Percentiles rank a stretch among this genome's conserved stretches.
phyloP scores from a whole-genome alignment of 2,113 vertebrate species.

The Eulacestoma nigropectus region DNA sequence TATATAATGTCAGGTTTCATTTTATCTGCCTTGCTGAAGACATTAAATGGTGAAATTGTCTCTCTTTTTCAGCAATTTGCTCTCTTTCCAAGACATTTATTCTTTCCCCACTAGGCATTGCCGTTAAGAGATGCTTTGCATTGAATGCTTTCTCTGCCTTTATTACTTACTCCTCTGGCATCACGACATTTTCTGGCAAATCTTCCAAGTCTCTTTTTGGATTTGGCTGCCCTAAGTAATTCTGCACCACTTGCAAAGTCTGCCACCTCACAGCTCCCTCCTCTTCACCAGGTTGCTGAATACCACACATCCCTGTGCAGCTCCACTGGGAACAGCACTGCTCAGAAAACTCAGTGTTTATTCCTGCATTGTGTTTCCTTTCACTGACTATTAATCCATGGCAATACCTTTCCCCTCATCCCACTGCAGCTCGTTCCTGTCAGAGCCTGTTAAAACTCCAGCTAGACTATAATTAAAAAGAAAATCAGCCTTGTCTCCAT shows the following conservation, averaged over 20 bases:
- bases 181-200: not conserved
- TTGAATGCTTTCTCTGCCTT: not conserved
- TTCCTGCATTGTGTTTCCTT: not conserved
- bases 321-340: not conserved
- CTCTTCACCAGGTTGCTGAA: slow-evolving; percentile 10
- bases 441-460: not conserved
- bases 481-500: not conserved
- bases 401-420: not conserved
- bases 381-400: not conserved
- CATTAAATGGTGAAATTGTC: not conserved
- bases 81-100: not conserved
- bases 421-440: not conserved
- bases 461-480: not conserved
- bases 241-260: slow-evolving; percentile 24
- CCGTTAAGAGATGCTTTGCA: not conserved
- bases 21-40: not conserved
- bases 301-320: not conserved
- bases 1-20: not conserved
- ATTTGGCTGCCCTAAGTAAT: slow-evolving; percentile 14
- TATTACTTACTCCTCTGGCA: slow-evolving; percentile 8
- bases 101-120: not conserved
- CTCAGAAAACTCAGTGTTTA: not conserved
- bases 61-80: not conserved
- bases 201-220: not conserved
- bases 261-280: slow-evolving; percentile 39